Evolutionary conservation across 2,797 vertebrate species (phyloP).

Genomic region (Acanthopagrus latus): DNA sequence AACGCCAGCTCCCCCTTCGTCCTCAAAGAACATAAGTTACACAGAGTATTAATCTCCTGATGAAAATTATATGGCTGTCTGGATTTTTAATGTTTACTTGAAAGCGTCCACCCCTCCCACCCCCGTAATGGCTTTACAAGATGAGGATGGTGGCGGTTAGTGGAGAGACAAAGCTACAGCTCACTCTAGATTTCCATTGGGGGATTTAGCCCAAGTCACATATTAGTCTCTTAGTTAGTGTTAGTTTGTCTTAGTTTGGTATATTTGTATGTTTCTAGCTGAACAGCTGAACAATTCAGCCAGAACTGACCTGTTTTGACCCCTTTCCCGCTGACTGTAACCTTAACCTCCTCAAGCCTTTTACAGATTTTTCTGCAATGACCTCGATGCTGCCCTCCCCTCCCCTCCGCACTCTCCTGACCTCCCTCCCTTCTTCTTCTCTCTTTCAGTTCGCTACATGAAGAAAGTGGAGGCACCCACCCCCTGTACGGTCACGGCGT

Average conservation of each 20-base stretch:
- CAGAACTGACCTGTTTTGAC: conserved; percentile 87
- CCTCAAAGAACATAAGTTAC: conserved; percentile 81
- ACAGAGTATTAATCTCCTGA: conserved; percentile 81
- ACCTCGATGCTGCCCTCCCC: conserved; percentile 74
- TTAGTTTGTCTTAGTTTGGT: no score
- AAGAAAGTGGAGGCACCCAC: conserved; percentile 95
- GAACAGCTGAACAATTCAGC: conserved; percentile 72
- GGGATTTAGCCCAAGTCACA: conserved; percentile 28
- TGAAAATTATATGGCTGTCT: conserved; percentile 80
- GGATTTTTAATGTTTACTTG: conserved; percentile 81
- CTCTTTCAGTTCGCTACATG: conserved; percentile 91
- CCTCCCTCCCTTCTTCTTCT: background rate
- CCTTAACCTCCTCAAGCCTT: conserved; percentile 84
- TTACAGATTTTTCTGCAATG: no score
- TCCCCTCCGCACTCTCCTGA: background rate
- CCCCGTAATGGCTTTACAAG: conserved; percentile 76
- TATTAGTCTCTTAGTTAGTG: conserved; percentile 12
- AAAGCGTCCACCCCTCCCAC: conserved; percentile 52
- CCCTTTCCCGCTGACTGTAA: conserved; percentile 88
- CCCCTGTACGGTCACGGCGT: conserved; percentile 98
- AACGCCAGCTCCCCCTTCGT: conserved; percentile 66
- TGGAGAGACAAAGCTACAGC: conserved; percentile 46
- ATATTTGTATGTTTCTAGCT: conserved; percentile 17
- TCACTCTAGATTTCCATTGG: conserved; percentile 39
- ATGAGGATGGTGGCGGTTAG: conserved; percentile 56